Percentiles rank a stretch among this genome's conserved stretches.
Evolutionary conservation across 1,140 invertebrate genomes (phyloP).

Genomic region (Diplogasteroides magnus): DNA sequence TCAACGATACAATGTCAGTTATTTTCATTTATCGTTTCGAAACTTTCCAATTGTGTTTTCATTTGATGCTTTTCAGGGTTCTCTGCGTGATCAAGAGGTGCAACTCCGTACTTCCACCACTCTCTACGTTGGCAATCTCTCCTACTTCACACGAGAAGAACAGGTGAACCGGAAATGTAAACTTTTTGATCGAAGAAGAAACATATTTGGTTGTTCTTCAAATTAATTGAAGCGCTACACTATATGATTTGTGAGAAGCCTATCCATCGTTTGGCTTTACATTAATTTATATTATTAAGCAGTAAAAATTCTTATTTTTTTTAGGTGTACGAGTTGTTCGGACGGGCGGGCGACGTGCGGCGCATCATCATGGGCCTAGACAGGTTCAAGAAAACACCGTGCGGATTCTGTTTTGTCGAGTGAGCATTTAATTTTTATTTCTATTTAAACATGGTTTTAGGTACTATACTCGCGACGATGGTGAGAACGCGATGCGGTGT

Average conservation of each 20-base stretch:
- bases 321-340: slow-evolving; percentile 88
- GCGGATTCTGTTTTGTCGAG: slow-evolving; percentile 98
- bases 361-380: slow-evolving; percentile 96
- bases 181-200: not conserved
- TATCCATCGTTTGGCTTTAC: no score
- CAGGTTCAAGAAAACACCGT: slow-evolving; percentile 95
- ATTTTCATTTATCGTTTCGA: not conserved
- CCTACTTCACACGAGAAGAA: slow-evolving; percentile 97
- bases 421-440: slow-evolving; percentile 65
- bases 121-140: slow-evolving; percentile 93
- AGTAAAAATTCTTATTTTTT: not conserved
- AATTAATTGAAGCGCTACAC: no score
- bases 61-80: slow-evolving; percentile 66
- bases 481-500: slow-evolving; percentile 89
- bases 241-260: no score
- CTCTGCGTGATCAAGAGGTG: slow-evolving; percentile 81
- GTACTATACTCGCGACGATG: slow-evolving; percentile 78
- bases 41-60: not conserved
- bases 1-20: slow-evolving; percentile 43
- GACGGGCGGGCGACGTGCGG: slow-evolving; percentile 88
- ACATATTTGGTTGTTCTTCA: not conserved
- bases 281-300: no score
- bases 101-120: slow-evolving; percentile 72
- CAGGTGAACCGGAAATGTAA: slow-evolving; percentile 61
- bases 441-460: slow-evolving; percentile 49